phyloP scores from a whole-genome alignment of 2,113 vertebrate genomes.

The Stigmatopora nigra region DNA sequence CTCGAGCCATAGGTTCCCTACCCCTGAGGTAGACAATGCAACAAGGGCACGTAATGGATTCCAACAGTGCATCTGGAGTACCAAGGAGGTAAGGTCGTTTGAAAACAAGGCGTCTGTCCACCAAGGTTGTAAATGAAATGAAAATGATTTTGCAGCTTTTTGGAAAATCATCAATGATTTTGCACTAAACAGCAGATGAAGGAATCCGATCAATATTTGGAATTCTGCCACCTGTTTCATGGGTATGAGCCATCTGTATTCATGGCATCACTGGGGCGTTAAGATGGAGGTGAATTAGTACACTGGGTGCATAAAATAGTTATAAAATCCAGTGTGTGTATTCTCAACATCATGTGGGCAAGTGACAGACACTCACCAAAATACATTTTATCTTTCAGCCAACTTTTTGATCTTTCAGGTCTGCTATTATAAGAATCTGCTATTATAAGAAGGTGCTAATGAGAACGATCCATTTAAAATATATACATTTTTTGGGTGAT shows the following conservation, averaged over 20 bases:
- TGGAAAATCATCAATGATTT: slow-evolving; percentile 17
- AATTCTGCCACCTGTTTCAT: slow-evolving; percentile 29
- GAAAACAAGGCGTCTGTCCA: neutral
- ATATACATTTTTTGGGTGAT: too few relatives aligned
- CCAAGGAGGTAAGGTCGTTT: neutral
- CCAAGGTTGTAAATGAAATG: neutral
- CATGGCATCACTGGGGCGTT: slow-evolving; percentile 26
- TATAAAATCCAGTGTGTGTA: neutral
- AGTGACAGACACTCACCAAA: neutral
- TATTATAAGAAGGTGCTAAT: too few relatives aligned
- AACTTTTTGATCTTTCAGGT: slow-evolving; percentile 2
- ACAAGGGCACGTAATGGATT: slow-evolving; percentile 9
- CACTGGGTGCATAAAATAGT: slow-evolving; percentile 2
- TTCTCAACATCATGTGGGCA: neutral
- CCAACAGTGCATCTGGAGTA: neutral
- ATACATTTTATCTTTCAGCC: neutral
- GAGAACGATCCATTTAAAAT: too few relatives aligned
- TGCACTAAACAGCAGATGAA: slow-evolving; percentile 17
- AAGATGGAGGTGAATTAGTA: slow-evolving; percentile 11
- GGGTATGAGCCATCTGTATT: slow-evolving; percentile 44
- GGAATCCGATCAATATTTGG: slow-evolving; percentile 34
- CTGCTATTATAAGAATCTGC: neutral
- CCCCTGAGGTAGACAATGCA: too few relatives aligned
- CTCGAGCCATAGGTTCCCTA: too few relatives aligned
- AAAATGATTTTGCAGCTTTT: slow-evolving; percentile 16